phyloP scores from a whole-genome alignment of 2,797 vertebrate species.

The Danio jaintianensis region DNA sequence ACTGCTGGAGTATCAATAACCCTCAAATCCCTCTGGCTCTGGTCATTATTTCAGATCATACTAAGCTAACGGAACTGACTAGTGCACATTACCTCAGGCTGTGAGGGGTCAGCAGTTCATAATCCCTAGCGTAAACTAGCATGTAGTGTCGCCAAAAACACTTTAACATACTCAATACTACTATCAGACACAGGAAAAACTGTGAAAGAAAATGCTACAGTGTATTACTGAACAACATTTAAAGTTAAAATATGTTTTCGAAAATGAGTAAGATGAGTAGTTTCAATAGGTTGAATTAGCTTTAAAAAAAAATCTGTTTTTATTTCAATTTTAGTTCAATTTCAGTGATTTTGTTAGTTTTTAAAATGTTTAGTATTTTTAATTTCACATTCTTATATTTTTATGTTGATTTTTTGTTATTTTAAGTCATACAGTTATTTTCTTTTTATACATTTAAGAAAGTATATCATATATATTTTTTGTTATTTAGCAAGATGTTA shows the following conservation, averaged over 20 bases:
- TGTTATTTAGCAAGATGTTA: too few relatives aligned
- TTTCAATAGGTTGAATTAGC: too few relatives aligned
- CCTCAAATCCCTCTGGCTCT: slow-evolving; percentile 51
- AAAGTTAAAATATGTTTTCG: not conserved
- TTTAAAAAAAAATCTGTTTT: too few relatives aligned
- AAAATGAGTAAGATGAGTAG: not conserved
- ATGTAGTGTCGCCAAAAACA: not conserved
- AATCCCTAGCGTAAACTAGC: not conserved
- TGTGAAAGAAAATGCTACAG: not conserved
- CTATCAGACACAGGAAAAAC: not conserved
- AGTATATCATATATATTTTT: too few relatives aligned
- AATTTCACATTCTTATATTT: too few relatives aligned
- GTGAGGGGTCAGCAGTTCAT: slow-evolving; percentile 25
- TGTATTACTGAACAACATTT: not conserved
- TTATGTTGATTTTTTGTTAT: too few relatives aligned
- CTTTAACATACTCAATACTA: not conserved
- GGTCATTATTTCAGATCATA: slow-evolving; percentile 57
- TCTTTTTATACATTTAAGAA: too few relatives aligned
- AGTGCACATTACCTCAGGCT: slow-evolving; percentile 37
- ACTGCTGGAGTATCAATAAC: slow-evolving; percentile 47
- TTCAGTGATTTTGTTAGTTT: too few relatives aligned
- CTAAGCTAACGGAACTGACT: slow-evolving; percentile 31
- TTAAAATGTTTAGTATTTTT: too few relatives aligned
- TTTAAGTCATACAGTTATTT: too few relatives aligned
- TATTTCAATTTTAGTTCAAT: too few relatives aligned